Conservation (phyloP, 2,888 invertebrate species). For the Imbricaverruca yamaguchii region DNA sequence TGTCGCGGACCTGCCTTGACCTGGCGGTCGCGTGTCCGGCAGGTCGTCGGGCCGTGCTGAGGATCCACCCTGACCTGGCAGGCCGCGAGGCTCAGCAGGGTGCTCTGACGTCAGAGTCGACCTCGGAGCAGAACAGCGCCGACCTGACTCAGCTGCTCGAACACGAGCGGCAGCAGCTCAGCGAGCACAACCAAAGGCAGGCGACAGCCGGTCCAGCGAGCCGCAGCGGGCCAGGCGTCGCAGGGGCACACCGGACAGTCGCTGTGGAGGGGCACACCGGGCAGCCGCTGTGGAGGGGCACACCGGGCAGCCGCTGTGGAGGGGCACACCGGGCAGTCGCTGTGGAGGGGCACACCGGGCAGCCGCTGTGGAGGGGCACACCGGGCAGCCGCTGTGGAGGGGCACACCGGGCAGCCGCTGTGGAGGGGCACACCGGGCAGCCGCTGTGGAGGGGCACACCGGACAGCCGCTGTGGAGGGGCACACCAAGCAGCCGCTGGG, state of each 20-base stretch:
- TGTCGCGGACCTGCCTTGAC: no score
- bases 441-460: no score
- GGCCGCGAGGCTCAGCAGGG: slow-evolving; percentile 47
- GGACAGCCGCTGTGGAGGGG: no score
- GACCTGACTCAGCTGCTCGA: slow-evolving; percentile 49
- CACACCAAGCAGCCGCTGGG: no score
- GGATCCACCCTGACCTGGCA: slow-evolving; percentile 58
- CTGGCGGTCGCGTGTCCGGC: background rate
- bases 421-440: no score
- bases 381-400: no score
- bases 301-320: background rate
- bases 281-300: background rate
- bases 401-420: no score
- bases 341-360: no score
- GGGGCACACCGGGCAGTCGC: background rate
- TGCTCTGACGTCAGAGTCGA: slow-evolving; percentile 52
- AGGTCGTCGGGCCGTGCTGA: slow-evolving; percentile 41
- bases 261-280: background rate
- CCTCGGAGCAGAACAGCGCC: slow-evolving; percentile 51
- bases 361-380: no score
- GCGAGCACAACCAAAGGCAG: slow-evolving; percentile 44
- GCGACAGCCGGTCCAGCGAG: slow-evolving; percentile 16
- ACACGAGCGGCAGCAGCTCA: slow-evolving; percentile 49
- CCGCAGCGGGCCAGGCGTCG: background rate
- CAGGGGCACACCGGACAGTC: background rate